Evolutionary conservation across 1,140 invertebrate genomes (phyloP).

Genomic region (Teleogryllus occipitalis): DNA sequence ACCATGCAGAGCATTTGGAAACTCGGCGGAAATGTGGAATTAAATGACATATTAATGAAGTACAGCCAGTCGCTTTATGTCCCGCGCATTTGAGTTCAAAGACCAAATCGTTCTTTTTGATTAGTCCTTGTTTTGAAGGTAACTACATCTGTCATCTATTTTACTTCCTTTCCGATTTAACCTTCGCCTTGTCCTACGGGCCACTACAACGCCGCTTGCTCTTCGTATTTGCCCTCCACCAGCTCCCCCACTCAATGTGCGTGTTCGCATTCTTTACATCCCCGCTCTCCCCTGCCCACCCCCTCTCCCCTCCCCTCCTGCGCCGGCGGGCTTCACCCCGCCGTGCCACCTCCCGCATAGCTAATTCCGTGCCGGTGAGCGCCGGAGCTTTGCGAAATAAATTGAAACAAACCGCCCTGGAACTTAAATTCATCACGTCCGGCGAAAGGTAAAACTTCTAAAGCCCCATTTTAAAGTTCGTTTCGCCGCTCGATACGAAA

Average conservation of each 20-base stretch:
- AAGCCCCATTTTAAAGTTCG: background rate
- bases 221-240: background rate
- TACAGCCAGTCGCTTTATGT: background rate
- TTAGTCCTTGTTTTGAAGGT: background rate
- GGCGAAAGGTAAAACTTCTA: background rate
- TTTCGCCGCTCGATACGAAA: background rate
- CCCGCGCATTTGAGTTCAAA: background rate
- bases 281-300: background rate
- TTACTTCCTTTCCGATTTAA: background rate
- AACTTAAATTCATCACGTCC: background rate
- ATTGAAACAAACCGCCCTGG: background rate
- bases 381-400: background rate
- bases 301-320: background rate
- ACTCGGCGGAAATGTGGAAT: too few relatives aligned
- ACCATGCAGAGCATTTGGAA: too few relatives aligned
- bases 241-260: background rate
- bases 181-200: background rate
- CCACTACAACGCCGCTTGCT: background rate
- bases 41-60: too few relatives aligned
- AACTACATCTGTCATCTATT: background rate
- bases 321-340: background rate
- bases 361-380: background rate
- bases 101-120: too few relatives aligned
- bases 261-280: too few relatives aligned
- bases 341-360: background rate